phyloP scores from a whole-genome alignment of 2,113 vertebrate species.

The Rhombomys opimus region DNA sequence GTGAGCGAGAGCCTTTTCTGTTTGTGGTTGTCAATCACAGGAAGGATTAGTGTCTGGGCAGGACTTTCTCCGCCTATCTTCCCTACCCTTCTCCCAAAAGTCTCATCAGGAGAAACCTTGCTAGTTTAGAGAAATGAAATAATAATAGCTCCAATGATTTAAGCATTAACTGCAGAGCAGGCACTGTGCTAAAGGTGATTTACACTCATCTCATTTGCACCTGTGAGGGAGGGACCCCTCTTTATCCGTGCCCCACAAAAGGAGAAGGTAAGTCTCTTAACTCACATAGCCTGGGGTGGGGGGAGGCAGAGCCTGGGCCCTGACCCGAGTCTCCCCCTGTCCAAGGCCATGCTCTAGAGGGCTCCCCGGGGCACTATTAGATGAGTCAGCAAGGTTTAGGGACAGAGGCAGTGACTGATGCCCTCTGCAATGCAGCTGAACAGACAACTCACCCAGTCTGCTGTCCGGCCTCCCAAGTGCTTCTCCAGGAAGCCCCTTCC shows the following conservation, averaged over 20 bases:
- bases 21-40: not conserved
- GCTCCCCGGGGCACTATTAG: not conserved
- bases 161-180: not conserved
- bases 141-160: not conserved
- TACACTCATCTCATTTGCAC: not conserved
- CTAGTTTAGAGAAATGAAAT: not conserved
- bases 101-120: slow-evolving; percentile 23
- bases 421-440: not conserved
- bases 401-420: not conserved
- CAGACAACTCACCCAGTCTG: not conserved
- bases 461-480: not conserved
- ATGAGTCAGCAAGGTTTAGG: not conserved
- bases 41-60: not conserved
- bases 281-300: not conserved
- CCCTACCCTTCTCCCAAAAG: not conserved
- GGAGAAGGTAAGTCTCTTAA: not conserved
- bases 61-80: not conserved
- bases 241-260: not conserved
- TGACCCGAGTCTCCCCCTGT: not conserved
- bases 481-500: not conserved
- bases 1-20: not conserved
- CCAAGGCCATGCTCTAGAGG: not conserved
- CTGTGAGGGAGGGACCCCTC: not conserved
- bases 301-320: not conserved
- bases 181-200: not conserved